Evolutionary conservation across 53 echinoderm and acorn worm species (phyloP), one percentile per base, ranked within the genome.

Genomic region (Crossaster papposus): DNA sequence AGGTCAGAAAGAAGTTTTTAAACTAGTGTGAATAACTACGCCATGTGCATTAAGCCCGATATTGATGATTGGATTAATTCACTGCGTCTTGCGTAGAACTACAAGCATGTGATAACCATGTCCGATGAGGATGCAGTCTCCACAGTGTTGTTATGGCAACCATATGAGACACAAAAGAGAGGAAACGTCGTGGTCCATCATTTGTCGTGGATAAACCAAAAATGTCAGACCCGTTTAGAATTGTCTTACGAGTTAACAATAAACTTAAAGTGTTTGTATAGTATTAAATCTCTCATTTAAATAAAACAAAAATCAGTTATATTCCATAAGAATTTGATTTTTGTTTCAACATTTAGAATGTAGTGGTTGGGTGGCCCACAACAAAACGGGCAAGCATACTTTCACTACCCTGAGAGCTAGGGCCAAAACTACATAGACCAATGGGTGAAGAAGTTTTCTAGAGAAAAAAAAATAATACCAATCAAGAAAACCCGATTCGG

Each of bases 131-230:
- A 70, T 70, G 70, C 3, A 28, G 6, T 2, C 70, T 70, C 70
- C 70, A 34, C 12, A 73, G 74, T n/a, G n/a, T 73, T 73, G 74
- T 35, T 32, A 73, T 73, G 74, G 74, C 74, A 73, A 73, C 74
- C 22, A 14, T 35, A 35, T 73, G 35, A 73, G 74, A 73, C 68
- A 68, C 24, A 68, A 58, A 58, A 17, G 58, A 20, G 58, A 8
- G 58, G 58, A 58, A 58, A 68, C 5, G 28, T 28, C 68, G 28
- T 68, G 28, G 68, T 28, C 68, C 68, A 28, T 26, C 68, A 68
- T 24, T 26, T 58, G 58, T 20, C 17, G 28, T 26, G 28, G 44
- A 1, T 68, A 26, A n/a, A n/a, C 68, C 68, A 18, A 68, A 68
- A n/a, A 68, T 26, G 24, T 68, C 68, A 68, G 11, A 68, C 10